Evolutionary conservation across 2,113 vertebrate species (phyloP).

Genomic region (Psammodynastes pulverulentus): DNA sequence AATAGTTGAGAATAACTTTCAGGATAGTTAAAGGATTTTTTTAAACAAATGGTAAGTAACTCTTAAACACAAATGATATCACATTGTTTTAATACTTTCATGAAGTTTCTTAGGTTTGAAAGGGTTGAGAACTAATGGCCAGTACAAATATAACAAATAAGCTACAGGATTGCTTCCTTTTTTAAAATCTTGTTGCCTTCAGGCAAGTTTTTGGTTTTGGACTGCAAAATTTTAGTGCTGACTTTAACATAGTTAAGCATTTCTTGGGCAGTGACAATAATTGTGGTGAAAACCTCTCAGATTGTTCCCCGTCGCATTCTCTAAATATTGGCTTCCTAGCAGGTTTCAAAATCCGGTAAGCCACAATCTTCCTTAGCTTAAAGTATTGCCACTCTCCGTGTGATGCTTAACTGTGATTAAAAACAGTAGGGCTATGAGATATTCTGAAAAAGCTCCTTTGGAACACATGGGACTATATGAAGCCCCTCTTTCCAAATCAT

Average conservation of each 20-base stretch:
- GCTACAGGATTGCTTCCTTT: not conserved
- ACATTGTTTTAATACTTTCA: conserved; percentile 65
- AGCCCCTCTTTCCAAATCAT: not conserved
- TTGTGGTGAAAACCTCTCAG: not conserved
- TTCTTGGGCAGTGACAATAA: not conserved
- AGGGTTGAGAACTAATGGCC: conserved; percentile 64
- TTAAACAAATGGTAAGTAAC: conserved; percentile 73
- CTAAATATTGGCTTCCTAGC: not conserved
- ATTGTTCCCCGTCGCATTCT: not conserved
- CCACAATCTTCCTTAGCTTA: not conserved
- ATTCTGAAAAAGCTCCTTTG: not conserved
- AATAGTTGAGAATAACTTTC: conserved; percentile 63
- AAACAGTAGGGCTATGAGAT: not conserved
- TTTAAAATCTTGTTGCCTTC: not conserved
- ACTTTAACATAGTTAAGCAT: not conserved
- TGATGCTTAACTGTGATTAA: not conserved
- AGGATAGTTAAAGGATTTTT: conserved; percentile 57
- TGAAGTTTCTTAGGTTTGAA: conserved; percentile 57
- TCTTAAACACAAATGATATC: conserved; percentile 66
- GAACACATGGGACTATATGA: not conserved
- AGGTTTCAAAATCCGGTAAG: not conserved
- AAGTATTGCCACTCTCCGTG: not conserved
- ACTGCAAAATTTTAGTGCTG: not conserved
- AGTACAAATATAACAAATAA: not conserved
- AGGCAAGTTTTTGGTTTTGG: not conserved